Base-by-base conservation (phyloP, 2,797 vertebrate genomes). In the Poecilia wingei region DNA sequence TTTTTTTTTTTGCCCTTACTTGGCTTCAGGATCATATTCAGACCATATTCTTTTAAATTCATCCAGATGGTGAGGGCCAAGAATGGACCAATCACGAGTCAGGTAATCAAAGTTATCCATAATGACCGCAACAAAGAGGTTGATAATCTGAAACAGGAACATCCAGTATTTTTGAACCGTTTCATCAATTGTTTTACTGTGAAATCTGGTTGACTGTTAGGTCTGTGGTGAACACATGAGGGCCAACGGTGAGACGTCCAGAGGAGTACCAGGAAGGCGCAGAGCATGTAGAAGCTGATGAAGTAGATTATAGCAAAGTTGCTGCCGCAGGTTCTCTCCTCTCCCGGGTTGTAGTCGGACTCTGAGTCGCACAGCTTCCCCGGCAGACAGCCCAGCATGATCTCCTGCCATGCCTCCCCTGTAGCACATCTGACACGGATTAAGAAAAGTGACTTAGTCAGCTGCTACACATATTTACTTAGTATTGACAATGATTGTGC, bases 71-170 rank as follows among this genome's bases (percentile, higher is more conserved):
- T 99, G 98, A 0, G 98, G 98, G 36, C 98, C 98, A 75, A 99
- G 95, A 92, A 99, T 99, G 77, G 98, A 99, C 98, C 98, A 99
- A 92, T 99, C 98, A 49, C 98, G 97, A 0, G 98, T 99, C 92
- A 99, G 94, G 92, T 99, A 99, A 94, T 99, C 98, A 94, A 99
- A 99, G 89, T 99, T 99, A 90, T 99, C 98, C 98, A 99, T 99
- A 94, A 99, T 99, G 93, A 99, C 98, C 45, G 98, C 98, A 68
- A 99, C 98, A 93, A 99, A 99, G 64, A 99, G 95, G 91, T 99
- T 99, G 87, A 99, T 99, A 93, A 99, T 99, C 98, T 99, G 87
- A 80, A 95, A 93, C 57, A 53, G 55, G 3, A 85, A 82, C 6
- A 76, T 1, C 49, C 5, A 74, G 59, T 16, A 22, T 47, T 13